These are phyloP conservation scores for Myoxocephalus aenaeus DNA, from an alignment of 2,797 vertebrate species.

Conservation along the genomic window DNA sequence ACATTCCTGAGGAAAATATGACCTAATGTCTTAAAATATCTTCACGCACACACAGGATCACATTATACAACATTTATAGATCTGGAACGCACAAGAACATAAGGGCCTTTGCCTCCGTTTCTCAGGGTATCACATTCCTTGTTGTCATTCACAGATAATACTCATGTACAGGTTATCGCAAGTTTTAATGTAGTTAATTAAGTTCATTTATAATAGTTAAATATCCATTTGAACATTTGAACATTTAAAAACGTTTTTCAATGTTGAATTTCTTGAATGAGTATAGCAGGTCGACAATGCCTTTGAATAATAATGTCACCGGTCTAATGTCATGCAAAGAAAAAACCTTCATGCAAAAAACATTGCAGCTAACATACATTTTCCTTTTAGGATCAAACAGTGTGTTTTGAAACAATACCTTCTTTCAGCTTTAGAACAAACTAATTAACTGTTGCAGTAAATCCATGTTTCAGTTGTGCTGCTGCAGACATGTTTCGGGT, in stretches of 20 bases:
- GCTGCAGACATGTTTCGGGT: not conserved
- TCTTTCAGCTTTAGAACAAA: not conserved
- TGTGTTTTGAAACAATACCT: not conserved
- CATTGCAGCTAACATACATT: not conserved
- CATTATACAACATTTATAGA: conserved; percentile 40
- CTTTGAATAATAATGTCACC: not conserved
- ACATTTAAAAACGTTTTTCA: too few species aligned
- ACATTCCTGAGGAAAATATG: conserved; percentile 76
- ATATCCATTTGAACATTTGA: not conserved
- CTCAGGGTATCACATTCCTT: conserved; percentile 16
- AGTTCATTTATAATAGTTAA: not conserved
- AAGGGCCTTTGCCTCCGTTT: conserved; percentile 15
- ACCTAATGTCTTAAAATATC: conserved; percentile 78
- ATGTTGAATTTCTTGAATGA: not conserved
- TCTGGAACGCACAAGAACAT: conserved; percentile 20
- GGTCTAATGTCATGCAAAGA: not conserved
- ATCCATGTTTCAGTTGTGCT: not conserved
- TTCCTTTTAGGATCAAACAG: not conserved
- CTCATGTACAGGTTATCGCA: not conserved
- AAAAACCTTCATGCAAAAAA: not conserved
- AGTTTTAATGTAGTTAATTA: not conserved
- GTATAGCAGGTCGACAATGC: not conserved
- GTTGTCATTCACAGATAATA: not conserved
- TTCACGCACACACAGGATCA: conserved; percentile 57
- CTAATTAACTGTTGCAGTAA: not conserved